Evolutionary conservation across 2,888 invertebrate genomes (phyloP), one percentile per base, ranked within the genome.

Genomic region (Lymantria monacha): DNA sequence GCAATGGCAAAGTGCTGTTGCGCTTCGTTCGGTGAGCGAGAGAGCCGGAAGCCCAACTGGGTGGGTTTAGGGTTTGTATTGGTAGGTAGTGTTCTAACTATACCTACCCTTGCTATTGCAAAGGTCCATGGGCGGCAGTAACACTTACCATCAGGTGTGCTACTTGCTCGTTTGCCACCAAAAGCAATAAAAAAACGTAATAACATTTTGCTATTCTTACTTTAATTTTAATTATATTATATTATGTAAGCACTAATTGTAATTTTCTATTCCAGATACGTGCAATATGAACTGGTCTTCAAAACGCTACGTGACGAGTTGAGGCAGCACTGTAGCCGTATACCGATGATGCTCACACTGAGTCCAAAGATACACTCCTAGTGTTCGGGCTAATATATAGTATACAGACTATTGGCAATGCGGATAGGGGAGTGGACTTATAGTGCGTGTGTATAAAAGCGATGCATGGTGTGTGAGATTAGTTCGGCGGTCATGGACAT

Each of bases 401-500:
- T 59, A 49, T 5, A 66, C 68, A 69, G 73, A 80, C 76, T 74
- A 66, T 78, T 78, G 73, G 86, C 81, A 75, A 89, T 87, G 88
- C 80, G 81, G 87, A 83, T 84, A 81, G 79, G 76, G 74, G 83
- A 76, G 86, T 78, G 87, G 83, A 87, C 87, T 87, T 79, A 73
- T 61, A 86, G 87, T 85, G 90, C 74, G 87, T 85, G 86, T 77
- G 71, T 81, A 81, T 82, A 88, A 88, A 84, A 83, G 83, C 85
- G 85, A 90, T 91, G 91, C 89, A 91, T 91, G 91, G 91, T 91
- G 82, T 91, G 91, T 91, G 91, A 91, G 86, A 77, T 77, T 76
- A 80, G 83, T 71, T 67, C 76, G 72, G 85, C 83, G 74, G 86
- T 77, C 82, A 91, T 91, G 91, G 90, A 90, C 87, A 90, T 89